Base-by-base conservation (phyloP, 2,797 vertebrate species). In the Coregonus ussuriensis region DNA sequence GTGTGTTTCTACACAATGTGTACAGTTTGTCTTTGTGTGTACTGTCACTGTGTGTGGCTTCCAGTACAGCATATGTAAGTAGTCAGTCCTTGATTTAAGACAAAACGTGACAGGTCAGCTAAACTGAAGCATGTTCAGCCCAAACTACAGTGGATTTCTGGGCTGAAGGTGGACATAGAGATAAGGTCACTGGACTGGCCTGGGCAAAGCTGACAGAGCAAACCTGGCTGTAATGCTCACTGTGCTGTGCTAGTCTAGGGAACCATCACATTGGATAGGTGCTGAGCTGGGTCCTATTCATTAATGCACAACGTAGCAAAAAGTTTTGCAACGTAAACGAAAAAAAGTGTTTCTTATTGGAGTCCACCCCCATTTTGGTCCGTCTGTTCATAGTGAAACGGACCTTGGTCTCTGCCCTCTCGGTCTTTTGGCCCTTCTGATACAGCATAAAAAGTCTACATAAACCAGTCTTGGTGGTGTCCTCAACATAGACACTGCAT, bases 1-100 rank as follows among this genome's bases (percentile, higher is more conserved):
- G 25, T 25, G 25, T 25, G 25, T 35, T 54, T 4, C 9, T 51
- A 52, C 7, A 52, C 51, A 52, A 6, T 16, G 4, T 56, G 53
- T 16, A 56, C 53, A 56, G 41, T 71, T 71, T 31, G 53, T 15
- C 1, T 2, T 1, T 21, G 68, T 82, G 77, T 83, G 77, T 84
- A 80, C 67, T 21, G 6, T 47, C 41, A 47, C 41, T 47, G 62
- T 65, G 6, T 11, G 4, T 59, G 6, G 56, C 62, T 25, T 25
- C 7, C 9, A 25, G 6, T 65, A 21, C n/a, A 65, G 25, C 21
- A 25, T 31, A 65, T 11, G 25, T 25, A 65, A 59, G 62, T 65
- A 65, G 62, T 25, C 21, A 16, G 15, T 3, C 1, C 15, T 1
- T 56, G 18, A 4, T 6, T 16, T 16, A 56, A 47, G 41, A 56